Evolutionary conservation across 2,113 vertebrate genomes (phyloP), one percentile per base, ranked within the genome.

Genomic region (Macrotis lagotis): DNA sequence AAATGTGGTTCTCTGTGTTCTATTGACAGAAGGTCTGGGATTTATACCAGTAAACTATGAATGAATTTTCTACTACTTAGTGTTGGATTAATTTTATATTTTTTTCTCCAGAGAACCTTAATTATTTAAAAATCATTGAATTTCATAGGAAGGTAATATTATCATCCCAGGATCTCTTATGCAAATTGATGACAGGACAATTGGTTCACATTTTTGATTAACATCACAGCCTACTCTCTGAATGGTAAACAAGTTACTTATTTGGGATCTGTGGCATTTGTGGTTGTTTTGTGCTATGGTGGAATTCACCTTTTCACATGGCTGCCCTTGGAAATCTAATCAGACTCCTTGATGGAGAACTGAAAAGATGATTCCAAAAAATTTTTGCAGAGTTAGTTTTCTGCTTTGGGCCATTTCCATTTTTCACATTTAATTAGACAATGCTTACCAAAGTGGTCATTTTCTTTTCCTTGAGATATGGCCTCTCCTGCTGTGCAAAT

Each of bases 391-490:
- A 96, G 14, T 26, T 94, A 89, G 31, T 59, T 88, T 94, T 94
- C 25, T 91, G 31, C 90, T 96, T 94, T 91, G 91, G 95, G 90
- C 48, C 12, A 94, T 89, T 93, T 52, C 92, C 59, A 93, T 94
- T 97, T 92, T 95, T 91, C 44, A 90, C 94, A 92, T 95, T 53
- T 91, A 95, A 92, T 92, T 90, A 97, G 66, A 25, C 50, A 95
- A 88, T 95, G 96, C 95, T 93, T 93, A 96, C 37, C 37, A 94
- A 89, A 50, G 88, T 24, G 66, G 7, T 37, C 3, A 0, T 74
- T 83, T 83, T 66, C 19, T 66, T 44, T 74, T 44, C 37, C n/a
- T 44, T 44, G n/a, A 83, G 37, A 83, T 83, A 83, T 19, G 16
- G 37, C 66, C n/a, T 44, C n/a, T 44, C 19, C 66, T 44, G 66